Evolutionary conservation across 2,113 vertebrate genomes (phyloP).

Genomic region (Castor canadensis): DNA sequence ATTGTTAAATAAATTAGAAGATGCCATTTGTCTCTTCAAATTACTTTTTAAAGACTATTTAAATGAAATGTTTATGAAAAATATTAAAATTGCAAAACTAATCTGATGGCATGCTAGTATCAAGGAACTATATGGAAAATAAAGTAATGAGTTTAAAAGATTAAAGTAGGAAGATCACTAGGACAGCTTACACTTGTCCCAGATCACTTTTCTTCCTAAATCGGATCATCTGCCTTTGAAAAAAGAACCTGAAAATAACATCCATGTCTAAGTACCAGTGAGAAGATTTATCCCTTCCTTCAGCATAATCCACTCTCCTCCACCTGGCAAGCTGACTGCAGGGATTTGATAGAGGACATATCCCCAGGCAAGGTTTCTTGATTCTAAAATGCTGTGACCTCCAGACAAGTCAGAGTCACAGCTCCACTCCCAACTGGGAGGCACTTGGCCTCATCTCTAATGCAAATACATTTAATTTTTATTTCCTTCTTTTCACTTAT

Average conservation of each 20-base stretch:
- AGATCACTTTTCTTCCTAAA: slow-evolving; percentile 54
- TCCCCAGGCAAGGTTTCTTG: slow-evolving; percentile 19
- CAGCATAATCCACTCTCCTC: slow-evolving; percentile 49
- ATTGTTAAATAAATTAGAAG: not conserved
- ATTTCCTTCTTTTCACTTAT: not conserved
- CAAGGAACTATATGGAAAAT: slow-evolving; percentile 68
- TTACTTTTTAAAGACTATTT: not conserved
- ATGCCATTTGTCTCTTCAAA: not conserved
- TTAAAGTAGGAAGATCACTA: slow-evolving; percentile 47
- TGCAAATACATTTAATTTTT: not conserved
- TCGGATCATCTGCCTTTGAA: slow-evolving; percentile 62
- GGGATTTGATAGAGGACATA: not conserved
- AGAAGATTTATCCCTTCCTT: slow-evolving; percentile 61
- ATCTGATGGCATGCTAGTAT: not conserved
- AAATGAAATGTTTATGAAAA: not conserved
- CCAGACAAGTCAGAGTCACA: not conserved
- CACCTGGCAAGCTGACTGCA: slow-evolving; percentile 34
- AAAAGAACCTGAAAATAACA: slow-evolving; percentile 69
- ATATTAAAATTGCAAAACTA: not conserved
- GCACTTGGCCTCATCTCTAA: not conserved
- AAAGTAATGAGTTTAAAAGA: slow-evolving; percentile 70
- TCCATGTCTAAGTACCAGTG: slow-evolving; percentile 47
- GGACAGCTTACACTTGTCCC: slow-evolving; percentile 56
- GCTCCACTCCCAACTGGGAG: not conserved
- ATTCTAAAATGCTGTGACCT: slow-evolving; percentile 36